Conservation (phyloP, 2,113 vertebrate genomes). For the Ornithorhynchus anatinus region DNA sequence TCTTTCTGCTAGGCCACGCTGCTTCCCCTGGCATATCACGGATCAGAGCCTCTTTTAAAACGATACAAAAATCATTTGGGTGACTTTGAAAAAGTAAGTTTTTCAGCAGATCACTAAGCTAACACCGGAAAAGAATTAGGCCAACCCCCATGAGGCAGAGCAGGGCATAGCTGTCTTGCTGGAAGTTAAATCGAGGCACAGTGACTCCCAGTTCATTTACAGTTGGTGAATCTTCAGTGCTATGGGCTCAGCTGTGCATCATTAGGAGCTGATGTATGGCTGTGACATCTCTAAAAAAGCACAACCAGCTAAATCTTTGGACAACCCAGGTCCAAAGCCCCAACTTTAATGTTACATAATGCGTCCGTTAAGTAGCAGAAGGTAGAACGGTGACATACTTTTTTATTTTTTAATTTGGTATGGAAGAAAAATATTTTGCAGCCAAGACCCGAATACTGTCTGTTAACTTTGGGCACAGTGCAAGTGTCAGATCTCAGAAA, state of each 20-base stretch:
- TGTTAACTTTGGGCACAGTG: slow-evolving; percentile 14
- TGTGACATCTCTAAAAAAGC: background rate
- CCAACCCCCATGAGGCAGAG: background rate
- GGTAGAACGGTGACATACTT: background rate
- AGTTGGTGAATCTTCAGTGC: background rate
- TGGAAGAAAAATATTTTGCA: background rate
- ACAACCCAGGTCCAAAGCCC: background rate
- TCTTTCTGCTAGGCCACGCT: too few species aligned
- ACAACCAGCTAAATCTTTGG: background rate
- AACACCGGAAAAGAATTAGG: background rate
- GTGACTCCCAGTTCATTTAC: background rate
- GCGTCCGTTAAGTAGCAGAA: background rate
- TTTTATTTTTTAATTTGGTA: background rate
- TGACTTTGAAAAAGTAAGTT: background rate
- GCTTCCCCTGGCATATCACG: background rate
- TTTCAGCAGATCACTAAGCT: background rate
- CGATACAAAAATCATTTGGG: background rate
- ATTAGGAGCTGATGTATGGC: background rate
- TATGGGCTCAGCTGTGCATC: background rate
- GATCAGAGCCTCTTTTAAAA: background rate
- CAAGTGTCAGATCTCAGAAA: slow-evolving; percentile 18
- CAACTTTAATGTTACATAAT: background rate
- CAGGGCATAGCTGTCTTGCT: background rate
- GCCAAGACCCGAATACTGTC: background rate
- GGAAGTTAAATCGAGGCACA: background rate